Conservation (phyloP, 2,888 invertebrate species). For the Lacanobia oleracea region DNA sequence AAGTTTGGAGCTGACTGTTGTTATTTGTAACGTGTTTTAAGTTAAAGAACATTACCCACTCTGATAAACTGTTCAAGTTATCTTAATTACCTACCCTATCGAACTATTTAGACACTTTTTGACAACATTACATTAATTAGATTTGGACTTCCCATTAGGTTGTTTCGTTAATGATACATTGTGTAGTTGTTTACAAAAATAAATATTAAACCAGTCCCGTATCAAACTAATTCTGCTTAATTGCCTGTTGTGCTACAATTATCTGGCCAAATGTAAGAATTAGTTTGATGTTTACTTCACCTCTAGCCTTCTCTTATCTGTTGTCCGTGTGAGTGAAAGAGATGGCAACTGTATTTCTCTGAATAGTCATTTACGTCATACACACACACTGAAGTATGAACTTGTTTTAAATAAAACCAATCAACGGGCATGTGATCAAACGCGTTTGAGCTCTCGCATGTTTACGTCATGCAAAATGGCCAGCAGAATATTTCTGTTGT, state of each 20-base stretch:
- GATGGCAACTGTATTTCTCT: slow-evolving; percentile 66
- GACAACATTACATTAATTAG: not conserved
- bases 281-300: slow-evolving; percentile 66
- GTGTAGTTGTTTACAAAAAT: slow-evolving; percentile 20
- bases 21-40: not conserved
- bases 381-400: slow-evolving; percentile 49
- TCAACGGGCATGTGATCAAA: slow-evolving; percentile 60
- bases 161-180: not conserved
- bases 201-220: slow-evolving; percentile 22
- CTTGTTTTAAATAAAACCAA: slow-evolving; percentile 69
- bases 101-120: not conserved
- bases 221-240: slow-evolving; percentile 45
- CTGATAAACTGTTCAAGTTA: not conserved
- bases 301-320: slow-evolving; percentile 69
- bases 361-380: slow-evolving; percentile 68
- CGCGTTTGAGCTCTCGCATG: slow-evolving; percentile 65
- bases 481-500: slow-evolving; percentile 79
- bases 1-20: not conserved
- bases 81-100: not conserved
- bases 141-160: slow-evolving; percentile 8
- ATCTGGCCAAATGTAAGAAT: slow-evolving; percentile 47
- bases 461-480: slow-evolving; percentile 74
- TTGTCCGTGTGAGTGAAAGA: slow-evolving; percentile 44
- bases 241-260: slow-evolving; percentile 46
- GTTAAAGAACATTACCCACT: not conserved